Evolutionary conservation across 2,888 invertebrate species (phyloP), one percentile per base, ranked within the genome.

Genomic region (Phaedon cochleariae): DNA sequence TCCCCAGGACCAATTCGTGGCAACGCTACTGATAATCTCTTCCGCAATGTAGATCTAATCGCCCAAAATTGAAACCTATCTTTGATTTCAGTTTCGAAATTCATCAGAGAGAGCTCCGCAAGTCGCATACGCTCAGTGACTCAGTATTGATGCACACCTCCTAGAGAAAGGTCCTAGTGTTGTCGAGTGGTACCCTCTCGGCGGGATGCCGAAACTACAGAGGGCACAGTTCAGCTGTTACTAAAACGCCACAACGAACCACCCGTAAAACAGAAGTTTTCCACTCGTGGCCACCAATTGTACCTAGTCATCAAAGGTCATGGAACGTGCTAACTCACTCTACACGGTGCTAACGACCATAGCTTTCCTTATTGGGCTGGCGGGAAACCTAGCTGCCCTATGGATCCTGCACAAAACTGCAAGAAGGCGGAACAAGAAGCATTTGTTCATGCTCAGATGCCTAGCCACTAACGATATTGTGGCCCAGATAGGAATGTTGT

Each of bases 381-480:
- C 90, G 22, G 94, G 93, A 3, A 95, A 94, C 77, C 85, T 90
- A 9, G 86, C 90, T n/a, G 94, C 94, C 5, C 86, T 95, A 58
- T 84, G 90, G 59, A 91, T 92, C 70, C 85, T 95, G 74, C 86
- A 90, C 75, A 87, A 88, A 67, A 89, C 89, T 0, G 91, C 92
- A 72, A 88, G 90, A 77, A 87, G 90, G 45, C 86, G 93, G 76
- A 94, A 94, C 80, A 87, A 90, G 71, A 93, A 94, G 80, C 94
- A 95, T 83, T 87, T 93, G 73, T 84, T 95, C 76, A 89, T 95
- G 87, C 84, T 92, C 64, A 90, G 92, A 22, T 92, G 93, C 73
- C 83, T 95, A 71, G 91, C 92, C 29, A 87, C 87, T 55, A 94
- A 94, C 78, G 94, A 95, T 82, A 85, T 95, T 62, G 88, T 93